phyloP scores from a whole-genome alignment of 2,113 vertebrate species.

The Odocoileus virginianus region DNA sequence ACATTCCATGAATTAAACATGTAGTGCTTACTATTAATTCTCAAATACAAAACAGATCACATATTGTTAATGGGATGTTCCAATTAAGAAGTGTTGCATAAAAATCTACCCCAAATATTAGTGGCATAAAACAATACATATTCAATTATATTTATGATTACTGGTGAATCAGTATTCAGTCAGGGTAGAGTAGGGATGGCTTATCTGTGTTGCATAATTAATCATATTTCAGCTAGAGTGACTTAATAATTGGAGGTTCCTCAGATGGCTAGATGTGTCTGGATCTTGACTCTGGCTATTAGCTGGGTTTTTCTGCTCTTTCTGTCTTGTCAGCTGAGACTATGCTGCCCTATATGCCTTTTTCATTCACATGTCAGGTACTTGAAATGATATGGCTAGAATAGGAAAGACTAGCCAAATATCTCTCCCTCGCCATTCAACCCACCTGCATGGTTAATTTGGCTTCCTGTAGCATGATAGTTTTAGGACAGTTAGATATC shows the following conservation, averaged over 20 bases:
- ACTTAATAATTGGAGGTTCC: neutral
- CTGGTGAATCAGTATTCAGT: neutral
- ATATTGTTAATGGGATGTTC: neutral
- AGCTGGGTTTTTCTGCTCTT: neutral
- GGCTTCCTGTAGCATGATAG: neutral
- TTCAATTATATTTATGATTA: neutral
- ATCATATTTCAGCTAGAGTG: neutral
- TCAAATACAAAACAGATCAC: neutral
- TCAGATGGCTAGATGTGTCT: neutral
- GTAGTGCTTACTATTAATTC: neutral
- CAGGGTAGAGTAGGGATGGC: neutral
- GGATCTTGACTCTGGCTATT: neutral
- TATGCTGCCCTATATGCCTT: neutral
- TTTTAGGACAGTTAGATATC: neutral
- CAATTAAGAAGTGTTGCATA: neutral
- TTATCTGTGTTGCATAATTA: neutral
- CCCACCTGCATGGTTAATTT: neutral
- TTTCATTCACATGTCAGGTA: neutral
- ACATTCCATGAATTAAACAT: neutral
- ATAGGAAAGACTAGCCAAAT: neutral
- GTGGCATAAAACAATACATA: neutral
- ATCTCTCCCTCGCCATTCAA: neutral
- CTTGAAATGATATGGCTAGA: neutral
- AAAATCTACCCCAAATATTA: neutral
- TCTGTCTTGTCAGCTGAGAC: neutral